Conservation (phyloP, 2,797 vertebrate genomes). For the Picus viridis region DNA sequence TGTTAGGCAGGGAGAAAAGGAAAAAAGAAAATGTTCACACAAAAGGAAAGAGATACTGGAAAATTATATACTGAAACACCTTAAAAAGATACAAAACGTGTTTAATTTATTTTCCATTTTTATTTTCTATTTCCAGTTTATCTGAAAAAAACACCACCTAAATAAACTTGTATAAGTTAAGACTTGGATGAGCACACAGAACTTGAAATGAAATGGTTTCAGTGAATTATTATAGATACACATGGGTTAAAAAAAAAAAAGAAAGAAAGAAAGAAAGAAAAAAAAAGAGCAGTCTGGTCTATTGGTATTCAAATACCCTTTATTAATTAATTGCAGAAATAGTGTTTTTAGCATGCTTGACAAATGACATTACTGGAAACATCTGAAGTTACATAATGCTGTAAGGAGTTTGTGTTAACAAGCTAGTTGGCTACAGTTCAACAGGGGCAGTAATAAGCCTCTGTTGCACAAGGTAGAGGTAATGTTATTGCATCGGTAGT, state of each 20-base stretch:
- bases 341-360: neutral
- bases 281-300: accelerated
- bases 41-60: neutral
- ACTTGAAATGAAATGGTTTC: neutral
- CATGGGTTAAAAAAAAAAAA: neutral
- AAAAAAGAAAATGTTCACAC: neutral
- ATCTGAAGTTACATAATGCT: neutral
- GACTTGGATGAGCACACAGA: neutral
- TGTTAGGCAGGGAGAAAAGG: neutral
- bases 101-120: neutral
- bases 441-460: neutral
- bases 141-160: neutral
- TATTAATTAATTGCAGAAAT: neutral
- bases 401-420: neutral
- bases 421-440: neutral
- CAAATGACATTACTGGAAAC: neutral
- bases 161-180: neutral
- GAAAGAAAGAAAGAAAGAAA: too few relatives aligned
- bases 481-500: neutral
- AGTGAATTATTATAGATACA: neutral
- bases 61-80: neutral
- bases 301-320: neutral
- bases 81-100: neutral
- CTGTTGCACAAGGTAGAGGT: neutral
- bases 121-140: neutral